Percentiles rank a stretch among this genome's conserved stretches.
Conservation (phyloP, 1,140 invertebrate species). For the Drosophila burlai region DNA sequence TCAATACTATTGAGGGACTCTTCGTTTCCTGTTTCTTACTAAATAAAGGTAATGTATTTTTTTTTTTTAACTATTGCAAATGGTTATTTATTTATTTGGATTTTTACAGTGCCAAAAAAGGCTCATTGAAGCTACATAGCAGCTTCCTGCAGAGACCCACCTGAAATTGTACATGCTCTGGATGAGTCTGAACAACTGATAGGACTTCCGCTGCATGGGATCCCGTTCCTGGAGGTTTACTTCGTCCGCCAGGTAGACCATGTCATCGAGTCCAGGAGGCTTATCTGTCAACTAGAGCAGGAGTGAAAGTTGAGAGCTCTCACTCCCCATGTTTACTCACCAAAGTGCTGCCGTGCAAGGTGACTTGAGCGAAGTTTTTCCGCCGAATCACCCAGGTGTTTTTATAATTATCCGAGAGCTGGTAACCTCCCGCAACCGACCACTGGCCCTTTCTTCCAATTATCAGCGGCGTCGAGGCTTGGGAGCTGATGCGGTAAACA, state of each 20-base stretch:
- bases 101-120: not conserved
- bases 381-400: constrained; percentile 60
- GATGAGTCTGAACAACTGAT: constrained; percentile 84
- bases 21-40: not conserved
- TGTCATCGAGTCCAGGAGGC: constrained; percentile 43
- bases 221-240: constrained; percentile 83
- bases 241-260: constrained; percentile 60
- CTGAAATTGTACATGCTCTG: constrained; percentile 86
- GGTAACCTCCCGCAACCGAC: constrained; percentile 40
- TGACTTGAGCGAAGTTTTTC: constrained; percentile 85
- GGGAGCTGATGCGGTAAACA: constrained; percentile 57
- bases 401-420: constrained; percentile 15
- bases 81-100: too few species aligned
- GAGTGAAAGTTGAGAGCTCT: constrained; percentile 3
- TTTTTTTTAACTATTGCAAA: not conserved
- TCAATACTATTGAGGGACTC: not conserved
- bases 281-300: constrained; percentile 59
- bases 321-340: constrained; percentile 63
- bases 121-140: not conserved
- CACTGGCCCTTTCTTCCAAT: constrained; percentile 63
- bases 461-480: constrained; percentile 16
- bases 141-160: constrained; percentile 62
- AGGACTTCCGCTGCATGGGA: constrained; percentile 86
- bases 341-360: constrained; percentile 84
- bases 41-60: not conserved